Evolutionary conservation across 2,888 invertebrate genomes (phyloP), one percentile per base, ranked within the genome.

Genomic region (Micoletzkya japonica): DNA sequence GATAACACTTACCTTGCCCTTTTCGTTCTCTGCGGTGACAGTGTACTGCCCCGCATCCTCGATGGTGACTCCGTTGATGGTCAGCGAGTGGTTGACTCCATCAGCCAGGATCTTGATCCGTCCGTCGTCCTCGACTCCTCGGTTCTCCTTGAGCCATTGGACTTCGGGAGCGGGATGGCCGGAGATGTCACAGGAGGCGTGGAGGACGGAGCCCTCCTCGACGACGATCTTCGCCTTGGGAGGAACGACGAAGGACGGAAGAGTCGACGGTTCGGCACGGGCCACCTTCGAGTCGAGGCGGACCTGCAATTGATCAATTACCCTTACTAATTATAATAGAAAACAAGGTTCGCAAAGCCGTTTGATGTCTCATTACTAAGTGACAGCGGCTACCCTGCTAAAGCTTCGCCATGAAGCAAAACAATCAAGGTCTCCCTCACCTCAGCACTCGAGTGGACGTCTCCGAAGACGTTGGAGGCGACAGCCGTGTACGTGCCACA

Each of bases 401-500:
- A 52, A 30, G 24, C 24, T 7, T 14, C 7, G 26, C 10, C 10
- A 44, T 20, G 44, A 20, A 10, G 44, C 44, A 20, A 44, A 10
- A 20, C 10, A 10, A 44, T 7, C n/a, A 20, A 56, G 67, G 36
- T 64, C 71, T 20, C 28, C 14, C 34, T 67, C 39, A 75, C 76
- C 71, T 79, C 77, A 36, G 80, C 78, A n/a, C 81, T 78, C n/a
- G 78, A 76, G 63, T 83, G 81, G 28, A 75, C 79, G 58, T 79
- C 79, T 28, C 83, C 83, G 68, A 77, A 78, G 49, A 77, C 71
- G 68, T 85, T 85, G 14, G 73, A 77, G 24, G 82, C 83, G 14
- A 81, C 76, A 7, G 81, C 81, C 6, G 84, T 85, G 77, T 82
- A 84, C 1, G 79, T 81, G 32, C 84, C 85, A 63, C 77, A 77